Evolutionary conservation across 1,140 invertebrate genomes (phyloP).

Genomic region (Plectrocnemia conspersa): DNA sequence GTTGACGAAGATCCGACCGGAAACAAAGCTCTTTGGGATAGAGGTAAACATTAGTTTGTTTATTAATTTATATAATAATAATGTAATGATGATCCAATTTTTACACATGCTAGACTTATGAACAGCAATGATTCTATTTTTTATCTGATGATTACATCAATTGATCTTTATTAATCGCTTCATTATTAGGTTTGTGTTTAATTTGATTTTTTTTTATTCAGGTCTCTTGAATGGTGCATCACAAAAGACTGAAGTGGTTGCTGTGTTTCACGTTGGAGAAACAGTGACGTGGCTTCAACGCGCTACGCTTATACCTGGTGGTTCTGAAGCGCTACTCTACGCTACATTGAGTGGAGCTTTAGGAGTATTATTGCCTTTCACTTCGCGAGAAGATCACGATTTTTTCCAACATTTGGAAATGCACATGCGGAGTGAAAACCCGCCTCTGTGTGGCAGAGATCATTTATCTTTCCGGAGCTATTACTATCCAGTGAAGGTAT

Average conservation of each 20-base stretch:
- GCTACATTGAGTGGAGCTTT: conserved; percentile 93
- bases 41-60: conserved; percentile 53
- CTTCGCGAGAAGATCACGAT: conserved; percentile 96
- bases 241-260: conserved; percentile 91
- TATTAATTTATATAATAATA: conserved; percentile 11
- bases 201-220: conserved; percentile 34
- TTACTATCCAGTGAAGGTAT: conserved; percentile 95
- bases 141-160: conserved; percentile 33
- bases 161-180: conserved; percentile 5
- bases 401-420: conserved; percentile 99
- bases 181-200: conserved; percentile 3
- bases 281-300: conserved; percentile 87
- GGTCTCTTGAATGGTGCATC: conserved; percentile 92
- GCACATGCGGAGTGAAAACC: conserved; percentile 97
- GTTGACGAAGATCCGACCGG: conserved; percentile 99
- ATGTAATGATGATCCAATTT: conserved; percentile 31
- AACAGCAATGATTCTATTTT: conserved; percentile 45
- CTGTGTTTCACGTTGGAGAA: conserved; percentile 95
- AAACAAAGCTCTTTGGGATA: conserved; percentile 96
- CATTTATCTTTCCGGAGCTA: conserved; percentile 96
- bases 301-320: conserved; percentile 94
- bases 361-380: conserved; percentile 95
- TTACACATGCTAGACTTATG: conserved; percentile 53
- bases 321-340: conserved; percentile 93
- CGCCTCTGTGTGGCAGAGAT: conserved; percentile 93